Base-by-base conservation (phyloP, 2,888 invertebrate species). In the Parasteatoda lunata region DNA sequence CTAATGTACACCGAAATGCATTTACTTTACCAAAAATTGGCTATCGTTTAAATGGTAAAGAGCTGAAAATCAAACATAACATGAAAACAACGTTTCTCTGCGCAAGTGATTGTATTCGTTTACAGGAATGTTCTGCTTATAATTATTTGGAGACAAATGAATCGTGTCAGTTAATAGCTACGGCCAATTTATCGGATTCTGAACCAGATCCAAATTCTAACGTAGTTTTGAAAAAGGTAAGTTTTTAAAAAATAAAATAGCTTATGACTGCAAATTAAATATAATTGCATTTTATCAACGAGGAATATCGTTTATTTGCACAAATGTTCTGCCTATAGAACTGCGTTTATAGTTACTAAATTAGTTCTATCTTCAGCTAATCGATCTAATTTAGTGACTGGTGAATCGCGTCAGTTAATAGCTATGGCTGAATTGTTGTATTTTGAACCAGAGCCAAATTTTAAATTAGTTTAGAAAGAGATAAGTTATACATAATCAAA, bases 141-240 rank as follows among this genome's bases (percentile, higher is more conserved):
- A 85, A 85, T 52, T 85, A 80, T 47, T 49, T 69, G 30, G 75
- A 80, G 3, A 70, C 52, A 52, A 85, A 85, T 15, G 80, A 73
- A 8, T 80, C 80, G 5, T 85, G 85, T 54, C 79, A 85, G 8
- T 30, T 85, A n/a, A 85, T 85, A 76, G 66, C 51, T 2, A 80
- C 75, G 1, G 30, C 48, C 9, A 69, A 85, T 70, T 65, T 80
- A 47, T 64, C 79, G 4, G 15, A 75, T 59, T 52, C 79, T 7
- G 85, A 85, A 65, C 52, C 79, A 5, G 65, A 80, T 66, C 69
- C 79, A 3, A 59, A 80, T 8, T 85, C 52, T 64, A 69, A 71
- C 52, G 65, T 85, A n/a, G 79, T 80, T 52, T 13, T 75, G 9
- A 85, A 85, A 51, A 85, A 85, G 70, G 85, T 85, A 79, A 80